These are phyloP conservation scores for Cantharis rustica DNA, from an alignment of 2,888 invertebrate genomes.

Conservation along the genomic window DNA sequence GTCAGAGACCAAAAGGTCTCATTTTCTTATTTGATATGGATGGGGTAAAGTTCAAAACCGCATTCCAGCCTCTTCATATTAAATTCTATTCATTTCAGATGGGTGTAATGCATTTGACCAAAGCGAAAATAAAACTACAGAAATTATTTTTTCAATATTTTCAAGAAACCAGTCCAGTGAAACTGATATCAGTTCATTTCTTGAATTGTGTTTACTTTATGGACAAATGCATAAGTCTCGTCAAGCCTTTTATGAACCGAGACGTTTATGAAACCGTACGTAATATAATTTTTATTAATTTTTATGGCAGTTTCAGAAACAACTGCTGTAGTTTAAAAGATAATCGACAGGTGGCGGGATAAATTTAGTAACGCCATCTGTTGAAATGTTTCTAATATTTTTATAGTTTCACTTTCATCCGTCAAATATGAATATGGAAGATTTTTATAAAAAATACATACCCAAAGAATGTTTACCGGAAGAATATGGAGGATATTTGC, in stretches of 20 bases:
- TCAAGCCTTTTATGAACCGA: slow-evolving; percentile 63
- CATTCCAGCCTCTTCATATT: no score
- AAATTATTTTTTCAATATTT: slow-evolving; percentile 69
- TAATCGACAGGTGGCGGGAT: no score
- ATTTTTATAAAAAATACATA: background rate
- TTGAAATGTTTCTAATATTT: background rate
- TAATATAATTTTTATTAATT: background rate
- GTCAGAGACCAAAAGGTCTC: slow-evolving; percentile 65
- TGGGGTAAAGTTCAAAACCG: slow-evolving; percentile 56
- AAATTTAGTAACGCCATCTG: no score
- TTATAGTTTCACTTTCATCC: background rate
- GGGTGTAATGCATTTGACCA: background rate
- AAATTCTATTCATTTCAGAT: background rate
- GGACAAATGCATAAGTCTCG: slow-evolving; percentile 56
- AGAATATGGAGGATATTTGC: background rate
- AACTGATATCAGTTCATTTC: slow-evolving; percentile 69
- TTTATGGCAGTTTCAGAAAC: no score
- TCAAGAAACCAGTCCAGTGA: slow-evolving; percentile 71
- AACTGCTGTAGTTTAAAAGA: no score
- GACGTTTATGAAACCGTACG: background rate
- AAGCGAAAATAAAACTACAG: background rate
- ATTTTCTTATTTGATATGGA: slow-evolving; percentile 72
- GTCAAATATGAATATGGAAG: background rate
- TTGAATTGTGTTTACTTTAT: slow-evolving; percentile 62
- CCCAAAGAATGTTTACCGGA: background rate